Conservation (phyloP, 2,888 invertebrate genomes). For the Cheilosia soror region DNA sequence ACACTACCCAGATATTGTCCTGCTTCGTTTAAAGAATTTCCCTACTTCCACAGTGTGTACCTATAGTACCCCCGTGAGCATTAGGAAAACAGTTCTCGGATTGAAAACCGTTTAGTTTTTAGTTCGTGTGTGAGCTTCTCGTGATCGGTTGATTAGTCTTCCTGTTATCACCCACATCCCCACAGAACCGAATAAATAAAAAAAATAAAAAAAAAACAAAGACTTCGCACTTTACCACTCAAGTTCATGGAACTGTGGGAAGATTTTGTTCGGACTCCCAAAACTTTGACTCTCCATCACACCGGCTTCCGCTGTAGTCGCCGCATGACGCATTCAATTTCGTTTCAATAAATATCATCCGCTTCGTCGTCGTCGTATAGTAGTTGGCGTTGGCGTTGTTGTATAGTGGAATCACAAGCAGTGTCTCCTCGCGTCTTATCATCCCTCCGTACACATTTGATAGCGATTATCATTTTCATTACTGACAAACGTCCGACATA, state of each 20-base stretch:
- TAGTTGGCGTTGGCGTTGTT: slow-evolving; percentile 13
- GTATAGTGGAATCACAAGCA: slow-evolving; percentile 19
- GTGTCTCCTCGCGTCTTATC: slow-evolving; percentile 65
- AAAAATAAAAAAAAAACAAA: slow-evolving; percentile 59
- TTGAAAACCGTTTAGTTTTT: slow-evolving; percentile 56
- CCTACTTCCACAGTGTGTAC: background rate
- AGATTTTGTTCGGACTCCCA: slow-evolving; percentile 56
- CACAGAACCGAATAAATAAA: slow-evolving; percentile 23
- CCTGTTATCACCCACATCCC: slow-evolving; percentile 44
- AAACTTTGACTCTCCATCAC: slow-evolving; percentile 46
- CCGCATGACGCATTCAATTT: slow-evolving; percentile 69
- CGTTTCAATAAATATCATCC: slow-evolving; percentile 62
- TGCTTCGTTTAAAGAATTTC: slow-evolving; percentile 16
- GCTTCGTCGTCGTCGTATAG: slow-evolving; percentile 25
- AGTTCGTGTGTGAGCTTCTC: slow-evolving; percentile 49
- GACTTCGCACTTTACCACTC: slow-evolving; percentile 44
- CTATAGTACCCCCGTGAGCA: background rate
- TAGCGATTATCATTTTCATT: slow-evolving; percentile 54
- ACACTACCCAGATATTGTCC: slow-evolving; percentile 22
- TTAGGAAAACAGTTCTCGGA: slow-evolving; percentile 27
- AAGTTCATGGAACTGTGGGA: slow-evolving; percentile 74
- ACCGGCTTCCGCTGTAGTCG: slow-evolving; percentile 62
- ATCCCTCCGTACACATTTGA: slow-evolving; percentile 45
- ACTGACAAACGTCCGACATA: slow-evolving; percentile 49
- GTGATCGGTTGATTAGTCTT: slow-evolving; percentile 43